Evolutionary conservation across 2,888 invertebrate species (phyloP).

Genomic region (Rhamphomyia laevipes): DNA sequence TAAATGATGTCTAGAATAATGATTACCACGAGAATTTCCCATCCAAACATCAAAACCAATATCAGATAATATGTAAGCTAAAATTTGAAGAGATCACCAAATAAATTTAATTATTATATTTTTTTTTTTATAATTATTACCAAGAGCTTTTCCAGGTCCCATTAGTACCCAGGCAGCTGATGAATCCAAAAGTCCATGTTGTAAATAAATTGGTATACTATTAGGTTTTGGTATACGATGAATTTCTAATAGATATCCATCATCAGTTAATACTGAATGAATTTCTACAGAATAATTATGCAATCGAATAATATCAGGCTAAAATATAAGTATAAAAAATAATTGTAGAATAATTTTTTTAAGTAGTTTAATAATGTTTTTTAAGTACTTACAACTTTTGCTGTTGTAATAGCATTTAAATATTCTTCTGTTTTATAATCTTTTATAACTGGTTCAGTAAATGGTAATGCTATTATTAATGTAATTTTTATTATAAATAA

Average conservation of each 20-base stretch:
- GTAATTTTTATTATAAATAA: no score
- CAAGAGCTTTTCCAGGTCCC: constrained; percentile 52
- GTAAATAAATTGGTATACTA: constrained; percentile 45
- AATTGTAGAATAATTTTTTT: no score
- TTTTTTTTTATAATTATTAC: constrained; percentile 27
- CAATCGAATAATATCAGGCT: constrained; percentile 32
- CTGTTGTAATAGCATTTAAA: no score
- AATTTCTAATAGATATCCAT: constrained; percentile 61
- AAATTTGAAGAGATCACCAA: no score
- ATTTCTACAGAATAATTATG: constrained; percentile 51
- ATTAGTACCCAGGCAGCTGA: constrained; percentile 63
- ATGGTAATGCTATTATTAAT: no score
- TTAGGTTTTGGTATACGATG: constrained; percentile 50
- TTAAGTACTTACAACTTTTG: no score
- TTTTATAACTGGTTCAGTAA: no score
- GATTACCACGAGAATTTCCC: constrained; percentile 53
- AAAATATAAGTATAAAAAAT: neutral
- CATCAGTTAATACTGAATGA: constrained; percentile 52
- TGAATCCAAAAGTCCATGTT: constrained; percentile 60
- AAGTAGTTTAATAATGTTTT: no score
- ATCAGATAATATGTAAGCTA: constrained; percentile 39
- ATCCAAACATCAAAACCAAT: constrained; percentile 48
- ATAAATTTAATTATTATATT: no score
- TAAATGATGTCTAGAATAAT: constrained; percentile 43
- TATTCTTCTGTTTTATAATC: no score